phyloP scores from a whole-genome alignment of 2,888 invertebrate genomes.

The Orchestes rusci region DNA sequence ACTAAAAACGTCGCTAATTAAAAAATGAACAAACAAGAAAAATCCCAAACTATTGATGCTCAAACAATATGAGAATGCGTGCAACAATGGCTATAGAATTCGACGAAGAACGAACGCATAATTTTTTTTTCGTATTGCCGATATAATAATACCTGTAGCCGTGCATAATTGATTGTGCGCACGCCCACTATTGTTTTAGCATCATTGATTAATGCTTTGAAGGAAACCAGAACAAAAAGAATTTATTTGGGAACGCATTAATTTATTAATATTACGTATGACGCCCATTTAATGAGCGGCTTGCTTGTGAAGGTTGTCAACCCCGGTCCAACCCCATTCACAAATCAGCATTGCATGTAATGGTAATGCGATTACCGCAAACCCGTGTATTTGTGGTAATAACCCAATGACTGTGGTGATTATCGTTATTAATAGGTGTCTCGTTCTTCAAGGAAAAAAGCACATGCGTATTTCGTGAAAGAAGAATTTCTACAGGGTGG shows the following conservation, averaged over 20 bases:
- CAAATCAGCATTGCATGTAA: no score
- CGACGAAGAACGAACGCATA: constrained; percentile 16
- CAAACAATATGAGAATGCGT: background rate
- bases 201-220: constrained; percentile 44
- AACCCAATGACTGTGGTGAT: no score
- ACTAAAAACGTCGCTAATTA: no score
- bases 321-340: no score
- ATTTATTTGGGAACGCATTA: constrained; percentile 16
- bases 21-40: no score
- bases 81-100: constrained; percentile 24
- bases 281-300: constrained; percentile 11
- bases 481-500: no score
- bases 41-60: background rate
- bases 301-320: no score
- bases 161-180: constrained; percentile 41
- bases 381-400: no score
- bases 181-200: constrained; percentile 45
- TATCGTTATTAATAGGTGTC: no score
- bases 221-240: constrained; percentile 27
- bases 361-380: no score
- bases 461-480: no score
- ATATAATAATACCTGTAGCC: constrained; percentile 40
- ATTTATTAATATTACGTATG: constrained; percentile 15
- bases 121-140: constrained; percentile 19
- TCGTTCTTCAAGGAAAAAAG: no score